Evolutionary conservation across 2,797 vertebrate genomes (phyloP).

Genomic region (Florisuga fusca): DNA sequence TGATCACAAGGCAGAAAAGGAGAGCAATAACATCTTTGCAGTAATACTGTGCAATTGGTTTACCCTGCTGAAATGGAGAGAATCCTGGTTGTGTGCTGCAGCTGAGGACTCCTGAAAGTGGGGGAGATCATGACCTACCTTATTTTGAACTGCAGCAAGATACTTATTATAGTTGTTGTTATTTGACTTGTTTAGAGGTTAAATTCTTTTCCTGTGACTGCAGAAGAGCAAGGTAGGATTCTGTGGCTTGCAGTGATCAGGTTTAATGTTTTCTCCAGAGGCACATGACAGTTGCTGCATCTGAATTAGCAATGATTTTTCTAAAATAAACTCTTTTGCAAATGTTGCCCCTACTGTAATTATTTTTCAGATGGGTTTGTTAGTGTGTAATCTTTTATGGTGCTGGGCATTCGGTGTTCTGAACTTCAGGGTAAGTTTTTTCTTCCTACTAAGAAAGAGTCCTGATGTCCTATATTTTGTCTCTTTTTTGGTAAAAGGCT

Average conservation of each 20-base stretch:
- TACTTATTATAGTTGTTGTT: neutral
- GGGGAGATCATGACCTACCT: neutral
- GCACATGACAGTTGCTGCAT: neutral
- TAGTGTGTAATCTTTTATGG: accelerated
- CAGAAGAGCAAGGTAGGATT: neutral
- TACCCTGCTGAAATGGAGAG: neutral
- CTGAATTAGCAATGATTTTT: neutral
- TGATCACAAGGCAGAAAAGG: neutral
- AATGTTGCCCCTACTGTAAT: neutral
- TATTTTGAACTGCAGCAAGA: neutral
- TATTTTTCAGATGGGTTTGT: neutral
- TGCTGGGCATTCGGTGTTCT: neutral
- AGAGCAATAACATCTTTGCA: neutral
- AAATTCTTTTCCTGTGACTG: neutral
- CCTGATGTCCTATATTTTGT: neutral
- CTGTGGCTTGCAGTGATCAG: neutral
- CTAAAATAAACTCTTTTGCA: neutral
- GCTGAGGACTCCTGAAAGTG: neutral
- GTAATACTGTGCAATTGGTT: neutral
- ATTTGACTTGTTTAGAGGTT: neutral
- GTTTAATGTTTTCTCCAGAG: neutral
- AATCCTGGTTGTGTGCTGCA: neutral
- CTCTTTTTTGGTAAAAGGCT: neutral
- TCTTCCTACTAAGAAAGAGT: neutral
- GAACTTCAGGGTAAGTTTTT: neutral